Conservation (phyloP, 92 coral and sea anemone species). For the Palythoa grandis region DNA sequence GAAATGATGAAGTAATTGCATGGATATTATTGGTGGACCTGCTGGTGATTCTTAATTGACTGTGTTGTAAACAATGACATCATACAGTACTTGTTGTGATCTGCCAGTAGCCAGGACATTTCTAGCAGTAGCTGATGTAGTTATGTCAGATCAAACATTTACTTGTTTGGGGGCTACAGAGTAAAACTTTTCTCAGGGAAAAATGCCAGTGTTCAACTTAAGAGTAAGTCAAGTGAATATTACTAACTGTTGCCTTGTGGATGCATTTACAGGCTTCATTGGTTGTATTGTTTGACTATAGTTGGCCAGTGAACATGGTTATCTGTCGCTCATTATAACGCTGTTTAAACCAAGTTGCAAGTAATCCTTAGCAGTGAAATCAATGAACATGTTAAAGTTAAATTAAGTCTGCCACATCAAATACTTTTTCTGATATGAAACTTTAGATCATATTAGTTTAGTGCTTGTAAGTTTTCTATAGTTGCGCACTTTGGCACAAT, state of each 20-base stretch:
- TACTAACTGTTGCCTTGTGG: not conserved
- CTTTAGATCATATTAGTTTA: too few species aligned
- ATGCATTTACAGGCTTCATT: conserved; percentile 1
- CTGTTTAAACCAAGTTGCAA: not conserved
- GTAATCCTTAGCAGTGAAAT: not conserved
- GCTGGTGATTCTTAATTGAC: not conserved
- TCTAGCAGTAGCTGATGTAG: not conserved
- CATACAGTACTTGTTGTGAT: conserved; percentile 34
- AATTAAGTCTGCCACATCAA: not conserved
- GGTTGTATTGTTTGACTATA: conserved; percentile 1
- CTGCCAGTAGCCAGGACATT: not conserved
- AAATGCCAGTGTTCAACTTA: conserved; percentile 71
- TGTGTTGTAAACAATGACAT: conserved; percentile 37
- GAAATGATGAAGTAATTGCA: conserved; percentile 22
- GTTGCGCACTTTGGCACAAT: not conserved
- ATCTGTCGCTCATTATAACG: conserved; percentile 1
- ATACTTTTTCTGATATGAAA: not conserved
- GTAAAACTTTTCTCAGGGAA: not conserved
- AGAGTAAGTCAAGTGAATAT: conserved; percentile 66
- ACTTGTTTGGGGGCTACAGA: not conserved
- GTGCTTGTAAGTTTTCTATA: not conserved
- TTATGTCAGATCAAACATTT: not conserved
- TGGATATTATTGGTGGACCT: not conserved
- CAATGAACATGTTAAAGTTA: not conserved
- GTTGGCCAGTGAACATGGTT: conserved; percentile 7